Conservation (phyloP, 2,113 vertebrate genomes). For the Malurus cyaneus region DNA sequence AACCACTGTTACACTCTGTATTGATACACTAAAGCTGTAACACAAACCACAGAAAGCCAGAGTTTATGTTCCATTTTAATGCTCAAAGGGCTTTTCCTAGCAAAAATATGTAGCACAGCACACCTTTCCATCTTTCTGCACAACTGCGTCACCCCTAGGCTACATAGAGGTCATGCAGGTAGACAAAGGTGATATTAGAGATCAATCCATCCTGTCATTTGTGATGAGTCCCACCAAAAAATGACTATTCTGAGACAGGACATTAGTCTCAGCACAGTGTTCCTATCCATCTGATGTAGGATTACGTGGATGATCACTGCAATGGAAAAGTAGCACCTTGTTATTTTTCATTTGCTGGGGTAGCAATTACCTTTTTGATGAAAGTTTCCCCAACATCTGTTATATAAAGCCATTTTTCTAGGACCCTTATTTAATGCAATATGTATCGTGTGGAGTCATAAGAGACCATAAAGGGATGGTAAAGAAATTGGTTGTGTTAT, state of each 20-base stretch:
- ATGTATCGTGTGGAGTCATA: neutral
- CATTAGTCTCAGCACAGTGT: neutral
- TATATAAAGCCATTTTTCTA: neutral
- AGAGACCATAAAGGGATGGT: neutral
- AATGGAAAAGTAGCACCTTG: neutral
- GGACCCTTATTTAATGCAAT: neutral
- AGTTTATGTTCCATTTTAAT: neutral
- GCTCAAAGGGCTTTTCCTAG: neutral
- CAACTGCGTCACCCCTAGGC: neutral
- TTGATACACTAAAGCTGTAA: neutral
- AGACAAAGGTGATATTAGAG: neutral
- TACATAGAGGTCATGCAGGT: neutral
- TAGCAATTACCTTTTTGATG: neutral
- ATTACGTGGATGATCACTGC: neutral
- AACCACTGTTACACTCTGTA: neutral
- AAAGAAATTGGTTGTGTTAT: neutral
- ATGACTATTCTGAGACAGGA: neutral
- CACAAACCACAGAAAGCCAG: neutral
- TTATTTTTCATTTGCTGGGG: neutral
- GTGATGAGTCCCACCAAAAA: neutral
- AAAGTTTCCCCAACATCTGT: neutral
- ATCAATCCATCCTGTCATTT: neutral
- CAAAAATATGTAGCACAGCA: neutral
- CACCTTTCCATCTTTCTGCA: neutral
- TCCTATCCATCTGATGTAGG: neutral